Evolutionary conservation across 2,113 vertebrate genomes (phyloP).

Genomic region (Corydoras maculifer): DNA sequence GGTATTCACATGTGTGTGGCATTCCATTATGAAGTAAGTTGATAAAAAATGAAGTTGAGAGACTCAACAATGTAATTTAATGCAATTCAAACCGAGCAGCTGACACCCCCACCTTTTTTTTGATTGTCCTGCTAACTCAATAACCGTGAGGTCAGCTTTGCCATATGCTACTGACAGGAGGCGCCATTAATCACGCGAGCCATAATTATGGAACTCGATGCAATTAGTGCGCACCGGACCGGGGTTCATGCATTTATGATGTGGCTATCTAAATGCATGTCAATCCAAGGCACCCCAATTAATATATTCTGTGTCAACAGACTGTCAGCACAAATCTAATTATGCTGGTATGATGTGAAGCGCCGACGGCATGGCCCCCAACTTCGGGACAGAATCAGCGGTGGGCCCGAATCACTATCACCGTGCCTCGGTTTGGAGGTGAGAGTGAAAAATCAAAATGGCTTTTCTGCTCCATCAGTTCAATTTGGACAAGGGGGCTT

Average conservation of each 20-base stretch:
- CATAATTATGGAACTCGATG: constrained; percentile 29
- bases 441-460: constrained; percentile 40
- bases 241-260: constrained; percentile 42
- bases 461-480: constrained; percentile 50
- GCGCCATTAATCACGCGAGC: constrained; percentile 40
- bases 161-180: constrained; percentile 43
- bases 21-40: constrained; percentile 8
- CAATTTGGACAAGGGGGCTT: constrained; percentile 39
- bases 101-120: constrained; percentile 28
- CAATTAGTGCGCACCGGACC: constrained; percentile 37
- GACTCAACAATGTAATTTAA: constrained; percentile 18
- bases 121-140: constrained; percentile 42
- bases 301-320: constrained; percentile 41
- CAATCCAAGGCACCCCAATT: constrained; percentile 39
- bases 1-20: neutral
- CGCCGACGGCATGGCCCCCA: constrained; percentile 7
- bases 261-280: constrained; percentile 38
- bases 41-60: constrained; percentile 7
- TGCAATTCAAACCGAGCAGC: constrained; percentile 15
- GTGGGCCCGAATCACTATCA: constrained; percentile 20
- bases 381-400: constrained; percentile 2
- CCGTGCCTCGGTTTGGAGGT: constrained; percentile 16
- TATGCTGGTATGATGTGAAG: constrained; percentile 28
- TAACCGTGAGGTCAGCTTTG: constrained; percentile 39
- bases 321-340: constrained; percentile 46